phyloP scores from a whole-genome alignment of 2,113 vertebrate genomes.

The Periophthalmodon schlosseri region DNA sequence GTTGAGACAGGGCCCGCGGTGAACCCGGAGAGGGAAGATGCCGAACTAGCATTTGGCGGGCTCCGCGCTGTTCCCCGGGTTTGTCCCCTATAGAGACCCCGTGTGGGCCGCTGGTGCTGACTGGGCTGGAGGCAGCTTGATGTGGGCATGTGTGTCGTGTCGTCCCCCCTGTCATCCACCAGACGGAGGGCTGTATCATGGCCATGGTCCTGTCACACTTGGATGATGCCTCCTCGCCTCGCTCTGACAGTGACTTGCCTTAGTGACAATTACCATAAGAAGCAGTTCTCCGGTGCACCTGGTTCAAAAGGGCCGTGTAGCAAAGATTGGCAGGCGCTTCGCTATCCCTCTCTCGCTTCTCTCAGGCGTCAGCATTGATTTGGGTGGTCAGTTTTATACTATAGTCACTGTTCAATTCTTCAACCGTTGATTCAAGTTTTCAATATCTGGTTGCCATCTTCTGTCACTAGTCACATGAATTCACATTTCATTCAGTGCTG shows the following conservation, averaged over 20 bases:
- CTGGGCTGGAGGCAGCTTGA: conserved; percentile 65
- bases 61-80: conserved; percentile 50
- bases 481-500: not conserved
- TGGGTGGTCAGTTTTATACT: conserved; percentile 28
- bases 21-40: conserved; percentile 33
- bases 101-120: conserved; percentile 69
- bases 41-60: conserved; percentile 56
- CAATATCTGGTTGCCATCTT: not conserved
- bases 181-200: conserved; percentile 74
- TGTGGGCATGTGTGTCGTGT: conserved; percentile 70
- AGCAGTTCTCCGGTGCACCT: conserved; percentile 67
- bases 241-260: conserved; percentile 67
- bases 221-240: conserved; percentile 66
- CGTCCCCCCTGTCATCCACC: conserved; percentile 65
- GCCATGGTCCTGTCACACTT: conserved; percentile 73
- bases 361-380: conserved; percentile 35
- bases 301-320: conserved; percentile 68
- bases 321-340: conserved; percentile 62
- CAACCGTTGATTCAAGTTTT: conserved; percentile 1
- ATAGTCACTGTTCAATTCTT: conserved; percentile 30
- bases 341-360: conserved; percentile 54
- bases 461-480: not conserved
- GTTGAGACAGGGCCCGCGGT: conserved; percentile 26
- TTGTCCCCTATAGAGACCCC: conserved; percentile 51
- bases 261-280: conserved; percentile 69